A percentile compares a stretch with the other conserved stretches of the same genome.
Evolutionary conservation across 2,888 invertebrate genomes (phyloP).

Genomic region (Allacma fusca): DNA sequence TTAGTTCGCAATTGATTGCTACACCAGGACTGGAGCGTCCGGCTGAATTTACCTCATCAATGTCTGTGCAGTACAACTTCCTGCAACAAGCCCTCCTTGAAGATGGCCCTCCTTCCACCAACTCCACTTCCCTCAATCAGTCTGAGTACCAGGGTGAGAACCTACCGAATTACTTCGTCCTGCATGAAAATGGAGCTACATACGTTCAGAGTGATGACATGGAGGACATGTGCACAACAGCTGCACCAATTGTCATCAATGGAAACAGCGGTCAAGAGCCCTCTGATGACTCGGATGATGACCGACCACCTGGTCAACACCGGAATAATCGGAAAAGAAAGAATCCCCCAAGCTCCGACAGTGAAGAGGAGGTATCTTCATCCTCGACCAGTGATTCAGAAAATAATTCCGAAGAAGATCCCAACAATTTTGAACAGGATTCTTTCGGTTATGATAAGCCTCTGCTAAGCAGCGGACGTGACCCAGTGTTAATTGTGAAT

Average conservation of each 20-base stretch:
- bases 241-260: constrained; percentile 23
- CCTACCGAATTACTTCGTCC: background rate
- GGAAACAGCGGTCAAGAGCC: constrained; percentile 17
- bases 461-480: constrained; percentile 1
- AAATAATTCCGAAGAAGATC: constrained; percentile 22
- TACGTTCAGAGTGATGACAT: background rate
- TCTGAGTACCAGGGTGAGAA: no score
- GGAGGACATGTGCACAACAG: background rate
- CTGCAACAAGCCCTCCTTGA: background rate
- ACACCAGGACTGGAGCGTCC: background rate
- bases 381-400: constrained; percentile 16
- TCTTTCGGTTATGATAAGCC: constrained; percentile 8
- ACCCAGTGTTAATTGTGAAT: constrained; percentile 54
- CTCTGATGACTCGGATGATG: constrained; percentile 24
- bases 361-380: no score
- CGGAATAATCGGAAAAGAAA: constrained; percentile 31
- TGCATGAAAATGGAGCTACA: background rate
- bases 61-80: background rate
- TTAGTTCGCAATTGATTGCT: constrained; percentile 22
- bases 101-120: no score
- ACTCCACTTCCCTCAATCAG: no score
- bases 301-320: constrained; percentile 31
- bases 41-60: background rate
- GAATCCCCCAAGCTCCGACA: background rate
- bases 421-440: background rate